A percentile compares a stretch with the other conserved stretches of the same genome.
phyloP scores from a whole-genome alignment of 2,113 vertebrate genomes.

The Geococcyx californianus region DNA sequence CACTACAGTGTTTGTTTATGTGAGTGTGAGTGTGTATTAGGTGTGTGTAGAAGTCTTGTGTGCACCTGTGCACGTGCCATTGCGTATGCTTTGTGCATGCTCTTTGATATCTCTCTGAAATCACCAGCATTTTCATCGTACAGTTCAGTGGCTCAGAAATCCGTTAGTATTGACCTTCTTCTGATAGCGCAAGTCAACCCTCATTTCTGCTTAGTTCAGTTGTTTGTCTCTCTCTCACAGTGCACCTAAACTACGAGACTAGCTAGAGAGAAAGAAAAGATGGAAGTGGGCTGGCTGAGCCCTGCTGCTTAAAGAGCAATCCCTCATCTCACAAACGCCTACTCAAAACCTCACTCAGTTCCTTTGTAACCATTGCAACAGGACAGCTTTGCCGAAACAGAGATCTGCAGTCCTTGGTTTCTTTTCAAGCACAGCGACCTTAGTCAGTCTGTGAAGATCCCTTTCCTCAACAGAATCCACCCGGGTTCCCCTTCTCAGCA shows the following conservation, averaged over 20 bases:
- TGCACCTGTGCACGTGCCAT: neutral
- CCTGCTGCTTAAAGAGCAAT: neutral
- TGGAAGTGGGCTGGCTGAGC: neutral
- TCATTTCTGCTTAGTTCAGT: neutral
- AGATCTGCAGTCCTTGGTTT: neutral
- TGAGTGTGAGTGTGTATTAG: neutral
- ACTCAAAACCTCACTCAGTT: neutral
- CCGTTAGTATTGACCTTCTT: neutral
- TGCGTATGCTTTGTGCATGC: neutral
- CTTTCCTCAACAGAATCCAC: neutral
- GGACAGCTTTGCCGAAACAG: neutral
- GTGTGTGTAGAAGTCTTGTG: neutral
- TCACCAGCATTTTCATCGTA: neutral
- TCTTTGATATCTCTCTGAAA: neutral
- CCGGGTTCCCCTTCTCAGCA: neutral
- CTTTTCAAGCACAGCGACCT: neutral
- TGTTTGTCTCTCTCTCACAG: neutral
- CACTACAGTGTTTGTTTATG: neutral
- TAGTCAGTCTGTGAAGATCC: neutral
- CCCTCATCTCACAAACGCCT: neutral
- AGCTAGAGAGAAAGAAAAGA: neutral
- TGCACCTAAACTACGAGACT: neutral
- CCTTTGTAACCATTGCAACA: neutral
- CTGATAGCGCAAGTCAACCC: neutral
- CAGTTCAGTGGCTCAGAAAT: neutral